Conservation (phyloP, 2,113 vertebrate species). For the Eleginops maclovinus region DNA sequence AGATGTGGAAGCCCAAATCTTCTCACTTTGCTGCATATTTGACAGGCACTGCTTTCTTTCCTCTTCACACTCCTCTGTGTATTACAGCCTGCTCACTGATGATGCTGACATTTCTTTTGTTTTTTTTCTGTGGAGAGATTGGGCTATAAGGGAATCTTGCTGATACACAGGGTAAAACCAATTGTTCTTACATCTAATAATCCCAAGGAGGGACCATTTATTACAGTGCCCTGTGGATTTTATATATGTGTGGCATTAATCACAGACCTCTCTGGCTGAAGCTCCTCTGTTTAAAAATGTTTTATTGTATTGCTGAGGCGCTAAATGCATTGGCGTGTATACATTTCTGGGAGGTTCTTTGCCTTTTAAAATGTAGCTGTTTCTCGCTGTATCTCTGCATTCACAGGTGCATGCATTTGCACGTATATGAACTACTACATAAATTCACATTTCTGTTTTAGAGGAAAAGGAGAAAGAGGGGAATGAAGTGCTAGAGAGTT, state of each 20-base stretch:
- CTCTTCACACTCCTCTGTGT: constrained; percentile 42
- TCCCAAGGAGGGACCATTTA: constrained; percentile 52
- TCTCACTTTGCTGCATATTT: constrained; percentile 45
- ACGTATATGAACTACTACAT: background rate
- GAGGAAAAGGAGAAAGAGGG: constrained; percentile 32
- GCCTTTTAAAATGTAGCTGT: constrained; percentile 28
- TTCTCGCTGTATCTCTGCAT: background rate
- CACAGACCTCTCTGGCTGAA: constrained; percentile 52
- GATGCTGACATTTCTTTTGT: constrained; percentile 48
- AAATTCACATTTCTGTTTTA: constrained; percentile 8
- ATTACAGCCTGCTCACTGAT: constrained; percentile 51
- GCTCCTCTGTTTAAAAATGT: constrained; percentile 47
- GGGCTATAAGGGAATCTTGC: constrained; percentile 52
- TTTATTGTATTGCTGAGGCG: constrained; percentile 45
- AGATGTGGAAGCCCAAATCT: constrained; percentile 28
- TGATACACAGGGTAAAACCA: constrained; percentile 51
- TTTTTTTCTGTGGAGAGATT: constrained; percentile 50
- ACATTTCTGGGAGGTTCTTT: constrained; percentile 28
- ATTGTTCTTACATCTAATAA: constrained; percentile 64
- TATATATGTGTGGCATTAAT: constrained; percentile 66
- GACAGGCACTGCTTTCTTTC: constrained; percentile 29
- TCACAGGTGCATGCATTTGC: background rate
- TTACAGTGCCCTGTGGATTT: constrained; percentile 54
- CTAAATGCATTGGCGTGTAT: constrained; percentile 35
- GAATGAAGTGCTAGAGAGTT: constrained; percentile 51